These are phyloP conservation scores for Isoperla grammatica DNA, from an alignment of 2,888 invertebrate genomes.

Conservation along the genomic window DNA sequence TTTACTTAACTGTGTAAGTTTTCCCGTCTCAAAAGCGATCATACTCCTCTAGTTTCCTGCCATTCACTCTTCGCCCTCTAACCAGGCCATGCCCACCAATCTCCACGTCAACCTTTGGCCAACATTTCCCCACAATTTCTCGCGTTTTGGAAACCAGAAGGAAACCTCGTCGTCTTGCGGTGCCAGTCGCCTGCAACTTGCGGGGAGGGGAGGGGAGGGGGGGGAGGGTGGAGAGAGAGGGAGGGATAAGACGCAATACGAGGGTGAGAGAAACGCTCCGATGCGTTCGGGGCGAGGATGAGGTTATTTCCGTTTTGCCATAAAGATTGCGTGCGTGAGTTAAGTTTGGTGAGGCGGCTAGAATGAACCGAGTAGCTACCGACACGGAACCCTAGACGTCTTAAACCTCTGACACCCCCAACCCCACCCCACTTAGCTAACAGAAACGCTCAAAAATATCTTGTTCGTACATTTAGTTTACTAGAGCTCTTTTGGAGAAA, in stretches of 20 bases:
- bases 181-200: slow-evolving; percentile 29
- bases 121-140: slow-evolving; percentile 25
- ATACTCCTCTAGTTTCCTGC: not conserved
- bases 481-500: too few relatives aligned
- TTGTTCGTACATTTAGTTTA: too few relatives aligned
- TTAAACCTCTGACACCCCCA: too few relatives aligned
- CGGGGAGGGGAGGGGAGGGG: not conserved
- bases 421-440: too few relatives aligned
- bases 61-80: not conserved
- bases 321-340: slow-evolving; percentile 7
- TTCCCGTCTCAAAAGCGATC: too few relatives aligned
- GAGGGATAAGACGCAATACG: not conserved
- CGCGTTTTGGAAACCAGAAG: slow-evolving; percentile 18
- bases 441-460: too few relatives aligned
- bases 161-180: slow-evolving; percentile 18
- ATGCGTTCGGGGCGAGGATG: not conserved
- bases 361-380: not conserved
- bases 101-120: slow-evolving; percentile 23
- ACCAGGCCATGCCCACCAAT: not conserved
- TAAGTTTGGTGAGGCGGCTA: slow-evolving; percentile 18
- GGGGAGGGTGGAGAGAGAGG: not conserved
- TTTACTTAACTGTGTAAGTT: too few relatives aligned
- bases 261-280: not conserved
- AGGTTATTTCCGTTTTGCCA: slow-evolving; percentile 11
- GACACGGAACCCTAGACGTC: not conserved